Percentiles rank a stretch among this genome's conserved stretches.
phyloP scores from a whole-genome alignment of 2,113 vertebrate genomes.

The Colaptes auratus region DNA sequence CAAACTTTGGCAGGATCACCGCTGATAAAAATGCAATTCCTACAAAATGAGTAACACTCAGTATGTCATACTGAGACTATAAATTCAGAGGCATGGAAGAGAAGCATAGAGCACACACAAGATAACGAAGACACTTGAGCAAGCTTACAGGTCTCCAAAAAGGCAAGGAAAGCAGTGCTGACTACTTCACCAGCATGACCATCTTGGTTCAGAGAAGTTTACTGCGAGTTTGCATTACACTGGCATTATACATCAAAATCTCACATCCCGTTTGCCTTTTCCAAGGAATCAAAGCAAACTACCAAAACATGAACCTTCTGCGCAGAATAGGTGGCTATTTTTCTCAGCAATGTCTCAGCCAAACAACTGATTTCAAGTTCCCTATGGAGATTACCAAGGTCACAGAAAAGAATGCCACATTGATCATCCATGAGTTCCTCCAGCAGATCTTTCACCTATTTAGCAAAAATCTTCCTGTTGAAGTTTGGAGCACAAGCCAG shows the following conservation, averaged over 20 bases:
- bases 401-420: background rate
- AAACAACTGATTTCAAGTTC: constrained; percentile 57
- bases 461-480: background rate
- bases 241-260: background rate
- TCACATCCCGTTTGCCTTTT: background rate
- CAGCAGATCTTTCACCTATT: constrained; percentile 55
- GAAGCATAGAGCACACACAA: background rate
- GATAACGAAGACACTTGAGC: background rate
- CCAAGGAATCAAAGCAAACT: constrained; percentile 4
- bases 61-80: constrained; percentile 12
- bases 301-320: constrained; percentile 26
- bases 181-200: background rate
- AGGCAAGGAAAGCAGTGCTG: background rate
- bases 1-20: constrained; percentile 18
- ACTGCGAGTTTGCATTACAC: background rate
- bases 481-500: background rate
- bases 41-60: constrained; percentile 36
- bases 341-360: constrained; percentile 25
- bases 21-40: background rate
- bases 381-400: constrained; percentile 14
- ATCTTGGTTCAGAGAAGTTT: background rate
- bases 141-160: background rate
- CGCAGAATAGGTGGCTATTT: background rate
- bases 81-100: constrained; percentile 45
- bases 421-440: constrained; percentile 22